Base-by-base conservation (phyloP, 1,140 invertebrate genomes). In the Araneus ventricosus region DNA sequence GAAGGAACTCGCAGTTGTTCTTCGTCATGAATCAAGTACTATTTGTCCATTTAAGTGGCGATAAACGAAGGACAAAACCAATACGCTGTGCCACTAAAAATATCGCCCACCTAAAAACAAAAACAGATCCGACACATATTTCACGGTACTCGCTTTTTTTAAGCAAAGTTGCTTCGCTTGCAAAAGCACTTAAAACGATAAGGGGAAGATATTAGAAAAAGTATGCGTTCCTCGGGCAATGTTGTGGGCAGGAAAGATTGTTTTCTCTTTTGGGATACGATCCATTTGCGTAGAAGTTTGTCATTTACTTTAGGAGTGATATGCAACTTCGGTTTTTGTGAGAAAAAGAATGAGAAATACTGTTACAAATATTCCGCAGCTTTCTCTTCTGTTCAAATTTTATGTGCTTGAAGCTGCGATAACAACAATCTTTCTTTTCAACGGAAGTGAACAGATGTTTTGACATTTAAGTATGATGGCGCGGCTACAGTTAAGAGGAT, bases 171-270 rank as follows among this genome's bases (percentile, higher is more conserved):
- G 59, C 59, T 63, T 63, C 17, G 17, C 59, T n/a, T 0, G 22
- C 59, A 22, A 63, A 63, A 63, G 59, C 59, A 63, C 59, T 63
- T 63, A 63, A 63, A n/a, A 63, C 59, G 59, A 63, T n/a, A 63
- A 63, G 59, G 24, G 59, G 0, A 63, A 22, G 5, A 6, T 22
- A 63, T 52, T 52, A 63, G n/a, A 63, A 63, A 24, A 4, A 4
- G 59, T n/a, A n/a, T n/a, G 24, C 1, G 22, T 63, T 63, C 24
- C 59, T n/a, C 59, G 20, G 24, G 45, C n/a, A n/a, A 6, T 63
- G 59, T n/a, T n/a, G 5, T n/a, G n/a, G 24, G 59, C 7, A 24
- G 59, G 24, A 63, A 61, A n/a, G 20, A 24, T 63, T n/a, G 20
- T 63, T 63, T 63, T 63, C n/a, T 6, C 4, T 63, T 63, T 24